Conservation (phyloP, 1,140 invertebrate species). For the Drosophila virilis region DNA sequence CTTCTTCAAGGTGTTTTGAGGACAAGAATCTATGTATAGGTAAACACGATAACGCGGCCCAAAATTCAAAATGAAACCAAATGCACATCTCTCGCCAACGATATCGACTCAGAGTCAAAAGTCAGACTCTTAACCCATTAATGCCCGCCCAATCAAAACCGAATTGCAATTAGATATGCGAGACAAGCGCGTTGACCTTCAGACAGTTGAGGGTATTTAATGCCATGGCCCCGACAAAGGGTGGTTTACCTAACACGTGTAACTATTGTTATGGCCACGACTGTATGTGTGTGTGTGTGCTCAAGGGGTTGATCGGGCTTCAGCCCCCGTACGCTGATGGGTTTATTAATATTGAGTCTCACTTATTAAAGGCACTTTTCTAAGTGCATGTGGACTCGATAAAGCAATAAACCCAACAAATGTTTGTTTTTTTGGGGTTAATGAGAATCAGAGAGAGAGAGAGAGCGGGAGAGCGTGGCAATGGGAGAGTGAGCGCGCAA, state of each 20-base stretch:
- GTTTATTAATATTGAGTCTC: constrained; percentile 64
- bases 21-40: constrained; percentile 18
- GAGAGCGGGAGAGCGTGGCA: constrained; percentile 20
- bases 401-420: constrained; percentile 61
- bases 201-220: constrained; percentile 40
- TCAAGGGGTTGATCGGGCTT: constrained; percentile 47
- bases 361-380: constrained; percentile 39
- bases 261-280: constrained; percentile 60
- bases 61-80: neutral
- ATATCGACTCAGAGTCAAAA: constrained; percentile 61
- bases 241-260: constrained; percentile 70
- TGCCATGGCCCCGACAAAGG: constrained; percentile 32
- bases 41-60: constrained; percentile 4
- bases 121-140: constrained; percentile 77
- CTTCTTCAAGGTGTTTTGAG: constrained; percentile 67
- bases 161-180: constrained; percentile 75
- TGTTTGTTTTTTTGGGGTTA: constrained; percentile 73
- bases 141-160: constrained; percentile 71
- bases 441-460: constrained; percentile 53
- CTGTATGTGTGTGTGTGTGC: constrained; percentile 11
- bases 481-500: neutral
- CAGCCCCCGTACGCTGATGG: constrained; percentile 64
- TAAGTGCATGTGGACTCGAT: constrained; percentile 54
- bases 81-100: constrained; percentile 2
- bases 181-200: constrained; percentile 62